A percentile compares a stretch with the other conserved stretches of the same genome.
Conservation (phyloP, 2,113 vertebrate species). For the Pluvianellus socialis region DNA sequence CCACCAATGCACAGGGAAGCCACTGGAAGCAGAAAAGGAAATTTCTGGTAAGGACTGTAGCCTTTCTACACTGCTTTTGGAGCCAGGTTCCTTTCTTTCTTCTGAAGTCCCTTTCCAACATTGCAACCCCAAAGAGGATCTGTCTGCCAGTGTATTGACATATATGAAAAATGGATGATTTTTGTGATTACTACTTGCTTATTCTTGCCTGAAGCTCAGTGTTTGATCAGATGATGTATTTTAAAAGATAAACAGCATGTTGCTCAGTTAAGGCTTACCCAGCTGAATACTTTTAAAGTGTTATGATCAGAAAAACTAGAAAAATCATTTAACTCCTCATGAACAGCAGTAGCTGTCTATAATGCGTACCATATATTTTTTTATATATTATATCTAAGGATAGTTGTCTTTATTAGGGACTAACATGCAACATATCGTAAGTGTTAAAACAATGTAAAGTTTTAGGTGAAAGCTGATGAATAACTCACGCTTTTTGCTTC, state of each 20-base stretch:
- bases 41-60: slow-evolving; percentile 88
- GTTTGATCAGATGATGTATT: background rate
- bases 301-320: background rate
- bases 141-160: background rate
- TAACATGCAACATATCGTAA: background rate
- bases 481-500: rapidly evolving
- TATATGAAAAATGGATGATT: background rate
- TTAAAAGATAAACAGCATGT: background rate
- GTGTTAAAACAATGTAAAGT: background rate
- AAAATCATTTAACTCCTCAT: background rate
- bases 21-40: slow-evolving; percentile 99
- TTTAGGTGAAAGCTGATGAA: background rate
- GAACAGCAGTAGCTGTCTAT: background rate
- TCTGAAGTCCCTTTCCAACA: background rate
- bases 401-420: background rate
- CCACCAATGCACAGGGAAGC: slow-evolving; percentile 96
- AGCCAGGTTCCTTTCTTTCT: background rate
- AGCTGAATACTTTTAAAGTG: background rate
- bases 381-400: background rate
- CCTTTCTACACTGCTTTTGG: background rate
- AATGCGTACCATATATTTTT: background rate
- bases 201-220: background rate
- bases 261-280: background rate
- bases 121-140: background rate
- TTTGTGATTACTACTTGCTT: background rate